A percentile compares a stretch with the other conserved stretches of the same genome.
These are phyloP conservation scores for Myiotriccus ornatus DNA, from an alignment of 2,797 vertebrate species.

Conservation along the genomic window DNA sequence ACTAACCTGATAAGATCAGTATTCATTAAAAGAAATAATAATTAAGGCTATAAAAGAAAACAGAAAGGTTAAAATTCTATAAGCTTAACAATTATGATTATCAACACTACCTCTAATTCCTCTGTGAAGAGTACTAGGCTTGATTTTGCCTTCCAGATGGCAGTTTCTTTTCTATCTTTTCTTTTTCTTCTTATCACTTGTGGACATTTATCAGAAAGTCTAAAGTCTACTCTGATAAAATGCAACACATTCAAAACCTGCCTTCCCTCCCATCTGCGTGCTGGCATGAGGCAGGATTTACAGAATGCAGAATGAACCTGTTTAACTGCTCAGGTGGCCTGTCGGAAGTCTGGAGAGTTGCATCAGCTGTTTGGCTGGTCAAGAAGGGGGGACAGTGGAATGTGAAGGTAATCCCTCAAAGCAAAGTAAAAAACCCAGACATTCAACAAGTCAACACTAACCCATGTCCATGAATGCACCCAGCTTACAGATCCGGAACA, in stretches of 20 bases:
- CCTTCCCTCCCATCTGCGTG: not conserved
- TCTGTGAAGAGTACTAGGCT: not conserved
- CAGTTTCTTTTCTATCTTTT: not conserved
- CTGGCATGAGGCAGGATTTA: not conserved
- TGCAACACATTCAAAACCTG: not conserved
- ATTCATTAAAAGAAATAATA: not conserved
- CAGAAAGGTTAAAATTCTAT: not conserved
- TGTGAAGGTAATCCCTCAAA: not conserved
- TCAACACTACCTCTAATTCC: constrained; percentile 9
- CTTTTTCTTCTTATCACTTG: not conserved
- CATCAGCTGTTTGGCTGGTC: not conserved
- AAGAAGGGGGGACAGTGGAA: not conserved
- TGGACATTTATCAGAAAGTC: constrained; percentile 31
- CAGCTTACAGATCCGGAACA: not conserved
- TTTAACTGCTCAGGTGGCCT: constrained; percentile 11
- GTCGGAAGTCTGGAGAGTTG: not conserved
- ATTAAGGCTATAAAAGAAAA: not conserved
- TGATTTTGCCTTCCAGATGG: constrained; percentile 6
- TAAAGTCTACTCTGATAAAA: constrained; percentile 51
- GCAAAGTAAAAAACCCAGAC: not conserved
- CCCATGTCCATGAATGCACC: not conserved
- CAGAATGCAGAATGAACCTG: constrained; percentile 15
- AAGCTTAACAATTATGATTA: not conserved
- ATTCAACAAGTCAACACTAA: not conserved
- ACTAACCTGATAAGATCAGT: not conserved